A percentile compares a stretch with the other conserved stretches of the same genome.
These are phyloP conservation scores for Medauroidea extradentata DNA, from an alignment of 1,140 invertebrate genomes.

Conservation along the genomic window DNA sequence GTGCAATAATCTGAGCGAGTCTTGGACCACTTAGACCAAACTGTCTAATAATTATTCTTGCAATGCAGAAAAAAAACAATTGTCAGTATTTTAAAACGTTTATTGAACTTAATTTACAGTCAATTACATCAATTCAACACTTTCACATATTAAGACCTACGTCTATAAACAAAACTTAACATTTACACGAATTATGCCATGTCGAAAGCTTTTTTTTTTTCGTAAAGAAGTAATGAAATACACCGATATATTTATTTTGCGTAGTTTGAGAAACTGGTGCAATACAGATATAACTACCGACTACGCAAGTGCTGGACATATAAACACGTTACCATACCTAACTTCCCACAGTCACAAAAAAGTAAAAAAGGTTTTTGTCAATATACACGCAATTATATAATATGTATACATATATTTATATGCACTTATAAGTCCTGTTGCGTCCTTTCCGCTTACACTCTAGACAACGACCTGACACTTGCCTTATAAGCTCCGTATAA, in stretches of 20 bases:
- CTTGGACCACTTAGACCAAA: no score
- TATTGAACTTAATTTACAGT: conserved; percentile 13
- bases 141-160: conserved; percentile 8
- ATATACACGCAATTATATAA: conserved; percentile 9
- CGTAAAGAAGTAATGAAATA: no score
- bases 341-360: conserved; percentile 5
- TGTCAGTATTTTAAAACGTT: background rate
- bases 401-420: conserved; percentile 7
- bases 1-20: no score
- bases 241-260: no score
- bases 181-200: background rate
- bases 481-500: conserved; percentile 8
- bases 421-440: conserved; percentile 4
- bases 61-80: no score
- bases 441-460: conserved; percentile 15
- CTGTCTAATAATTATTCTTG: no score
- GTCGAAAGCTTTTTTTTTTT: no score
- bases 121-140: conserved; percentile 14
- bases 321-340: background rate
- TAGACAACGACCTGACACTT: conserved; percentile 19
- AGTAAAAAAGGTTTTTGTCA: conserved; percentile 2
- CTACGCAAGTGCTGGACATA: background rate
- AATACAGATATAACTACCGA: no score
- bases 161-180: conserved; percentile 1
- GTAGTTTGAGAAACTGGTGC: no score